These are phyloP conservation scores for Chymomyza fuscimana DNA, from an alignment of 2,888 invertebrate species.

Conservation along the genomic window DNA sequence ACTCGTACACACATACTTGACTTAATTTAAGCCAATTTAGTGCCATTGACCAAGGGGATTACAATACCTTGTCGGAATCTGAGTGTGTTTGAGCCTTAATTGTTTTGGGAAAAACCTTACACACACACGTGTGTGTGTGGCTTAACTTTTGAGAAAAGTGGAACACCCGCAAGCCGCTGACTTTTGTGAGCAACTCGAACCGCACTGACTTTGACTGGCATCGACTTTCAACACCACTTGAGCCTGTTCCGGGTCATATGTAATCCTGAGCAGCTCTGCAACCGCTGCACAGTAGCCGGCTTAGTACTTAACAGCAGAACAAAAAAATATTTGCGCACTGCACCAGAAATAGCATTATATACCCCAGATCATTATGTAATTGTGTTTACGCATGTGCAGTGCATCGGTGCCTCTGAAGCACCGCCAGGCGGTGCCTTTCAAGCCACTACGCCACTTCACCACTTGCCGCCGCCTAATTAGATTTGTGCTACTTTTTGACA, in stretches of 20 bases:
- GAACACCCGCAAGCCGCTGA: conserved; percentile 70
- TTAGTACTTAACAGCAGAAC: not conserved
- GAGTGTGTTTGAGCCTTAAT: conserved; percentile 56
- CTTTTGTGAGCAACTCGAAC: conserved; percentile 36
- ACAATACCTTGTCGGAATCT: conserved; percentile 34
- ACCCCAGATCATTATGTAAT: conserved; percentile 68
- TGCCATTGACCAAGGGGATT: conserved; percentile 62
- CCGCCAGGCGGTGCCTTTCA: conserved; percentile 41
- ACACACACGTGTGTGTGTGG: conserved; percentile 42
- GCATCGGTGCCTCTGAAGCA: conserved; percentile 22
- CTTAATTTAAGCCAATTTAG: conserved; percentile 80
- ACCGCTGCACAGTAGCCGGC: conserved; percentile 45
- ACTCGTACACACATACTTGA: conserved; percentile 75
- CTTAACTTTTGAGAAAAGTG: conserved; percentile 55
- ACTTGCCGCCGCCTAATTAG: conserved; percentile 46
- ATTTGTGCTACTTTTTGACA: conserved; percentile 64
- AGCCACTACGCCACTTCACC: conserved; percentile 35
- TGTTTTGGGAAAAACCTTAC: conserved; percentile 48
- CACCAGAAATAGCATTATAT: conserved; percentile 20
- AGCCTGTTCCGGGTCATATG: conserved; percentile 20
- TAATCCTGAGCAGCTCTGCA: conserved; percentile 52
- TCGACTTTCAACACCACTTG: conserved; percentile 16
- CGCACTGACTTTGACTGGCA: conserved; percentile 8
- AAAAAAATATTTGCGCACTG: conserved; percentile 52
- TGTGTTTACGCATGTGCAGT: conserved; percentile 52